Conservation (phyloP, 2,113 vertebrate genomes). For the Oreotrochilus melanogaster region DNA sequence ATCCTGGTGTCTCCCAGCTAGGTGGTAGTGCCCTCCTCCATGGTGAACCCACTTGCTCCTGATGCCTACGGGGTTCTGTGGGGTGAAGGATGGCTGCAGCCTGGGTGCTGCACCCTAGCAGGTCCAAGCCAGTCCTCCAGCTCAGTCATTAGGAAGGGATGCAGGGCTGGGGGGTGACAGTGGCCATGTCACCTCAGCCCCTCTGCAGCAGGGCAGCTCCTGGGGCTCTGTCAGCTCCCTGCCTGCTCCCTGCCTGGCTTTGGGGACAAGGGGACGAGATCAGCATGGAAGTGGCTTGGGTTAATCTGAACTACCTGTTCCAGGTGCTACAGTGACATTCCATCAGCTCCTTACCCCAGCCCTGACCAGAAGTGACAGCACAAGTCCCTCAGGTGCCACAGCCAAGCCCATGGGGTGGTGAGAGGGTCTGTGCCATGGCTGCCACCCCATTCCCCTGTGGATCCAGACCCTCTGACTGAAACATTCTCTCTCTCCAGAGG, state of each 20-base stretch:
- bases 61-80: accelerated
- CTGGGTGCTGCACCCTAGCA: neutral
- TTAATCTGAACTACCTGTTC: neutral
- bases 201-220: neutral
- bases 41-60: neutral
- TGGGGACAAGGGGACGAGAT: accelerated
- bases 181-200: accelerated
- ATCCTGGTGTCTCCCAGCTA: no score
- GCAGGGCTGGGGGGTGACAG: neutral
- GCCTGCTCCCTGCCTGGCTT: neutral
- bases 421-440: neutral
- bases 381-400: accelerated
- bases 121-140: accelerated
- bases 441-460: accelerated
- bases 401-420: accelerated
- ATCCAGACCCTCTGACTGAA: neutral
- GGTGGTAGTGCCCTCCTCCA: neutral
- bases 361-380: neutral
- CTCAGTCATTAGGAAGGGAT: neutral
- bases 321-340: neutral
- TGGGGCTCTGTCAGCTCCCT: neutral
- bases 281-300: neutral
- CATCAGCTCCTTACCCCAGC: neutral
- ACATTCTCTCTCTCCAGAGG: neutral
- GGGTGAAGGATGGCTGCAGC: neutral